phyloP scores from a whole-genome alignment of 2,888 invertebrate genomes.

The Pyrgus malvae region DNA sequence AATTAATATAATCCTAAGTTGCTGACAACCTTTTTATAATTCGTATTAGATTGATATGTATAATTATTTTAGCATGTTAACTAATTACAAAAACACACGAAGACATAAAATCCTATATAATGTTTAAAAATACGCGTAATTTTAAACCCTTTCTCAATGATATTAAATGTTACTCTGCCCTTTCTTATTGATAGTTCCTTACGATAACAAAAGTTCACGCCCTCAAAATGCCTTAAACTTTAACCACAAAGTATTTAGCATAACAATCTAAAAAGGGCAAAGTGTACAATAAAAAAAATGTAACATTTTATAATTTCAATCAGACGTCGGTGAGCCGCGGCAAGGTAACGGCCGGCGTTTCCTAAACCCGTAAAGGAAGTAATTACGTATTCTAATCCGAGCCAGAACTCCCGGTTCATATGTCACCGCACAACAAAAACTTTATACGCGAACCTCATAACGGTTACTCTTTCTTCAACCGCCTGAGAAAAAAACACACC shows the following conservation, averaged over 20 bases:
- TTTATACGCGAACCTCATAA: slow-evolving; percentile 63
- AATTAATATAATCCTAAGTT: no score
- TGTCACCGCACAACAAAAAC: slow-evolving; percentile 76
- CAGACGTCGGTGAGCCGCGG: slow-evolving; percentile 9
- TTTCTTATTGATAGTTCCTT: no score
- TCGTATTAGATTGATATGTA: no score
- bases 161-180: no score
- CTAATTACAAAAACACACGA: no score
- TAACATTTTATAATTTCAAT: slow-evolving; percentile 20
- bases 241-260: background rate
- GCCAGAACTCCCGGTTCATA: slow-evolving; percentile 71
- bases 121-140: no score
- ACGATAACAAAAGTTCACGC: no score
- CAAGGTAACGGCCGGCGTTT: slow-evolving; percentile 51
- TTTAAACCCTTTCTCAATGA: no score
- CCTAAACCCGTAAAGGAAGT: slow-evolving; percentile 80
- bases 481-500: slow-evolving; percentile 77
- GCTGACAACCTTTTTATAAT: no score
- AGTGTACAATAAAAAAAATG: slow-evolving; percentile 13
- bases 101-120: no score
- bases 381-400: slow-evolving; percentile 81
- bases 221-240: no score
- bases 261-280: slow-evolving; percentile 7
- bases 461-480: slow-evolving; percentile 59
- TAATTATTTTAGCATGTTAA: no score